A percentile compares a stretch with the other conserved stretches of the same genome.
Evolutionary conservation across 2,797 vertebrate species (phyloP).

Genomic region (Lutjanus campechanus): DNA sequence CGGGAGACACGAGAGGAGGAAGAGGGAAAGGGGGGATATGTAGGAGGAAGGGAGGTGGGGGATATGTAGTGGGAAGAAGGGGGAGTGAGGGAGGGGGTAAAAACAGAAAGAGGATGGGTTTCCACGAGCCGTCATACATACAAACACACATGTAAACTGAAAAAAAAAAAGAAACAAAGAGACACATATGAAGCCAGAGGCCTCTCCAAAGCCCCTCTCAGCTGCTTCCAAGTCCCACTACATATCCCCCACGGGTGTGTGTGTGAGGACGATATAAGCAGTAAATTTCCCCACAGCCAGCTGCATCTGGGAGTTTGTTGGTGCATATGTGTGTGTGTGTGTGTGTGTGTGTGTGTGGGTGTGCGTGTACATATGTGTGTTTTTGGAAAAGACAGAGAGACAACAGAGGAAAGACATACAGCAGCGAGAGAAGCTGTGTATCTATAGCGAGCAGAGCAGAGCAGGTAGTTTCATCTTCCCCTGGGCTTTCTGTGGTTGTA

Average conservation of each 20-base stretch:
- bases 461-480: slow-evolving; percentile 42
- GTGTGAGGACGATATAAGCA: slow-evolving; percentile 35
- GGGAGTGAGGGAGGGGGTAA: neutral
- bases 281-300: slow-evolving; percentile 59
- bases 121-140: slow-evolving; percentile 41
- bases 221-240: slow-evolving; percentile 70
- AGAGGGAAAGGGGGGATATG: slow-evolving; percentile 11
- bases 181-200: slow-evolving; percentile 54
- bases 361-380: slow-evolving; percentile 16
- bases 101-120: slow-evolving; percentile 32
- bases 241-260: slow-evolving; percentile 48
- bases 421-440: neutral
- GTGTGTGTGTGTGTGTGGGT: slow-evolving; percentile 43
- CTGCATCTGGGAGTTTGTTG: slow-evolving; percentile 55
- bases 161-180: slow-evolving; percentile 35
- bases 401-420: slow-evolving; percentile 4
- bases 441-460: slow-evolving; percentile 6
- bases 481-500: slow-evolving; percentile 13
- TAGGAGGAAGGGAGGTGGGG: neutral
- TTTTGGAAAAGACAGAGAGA: slow-evolving; percentile 32
- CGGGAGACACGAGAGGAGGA: slow-evolving; percentile 12
- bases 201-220: slow-evolving; percentile 55
- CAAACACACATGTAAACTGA: slow-evolving; percentile 48
- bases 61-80: neutral
- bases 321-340: slow-evolving; percentile 26